These are phyloP conservation scores for Mungos mungo DNA, from an alignment of 2,113 vertebrate genomes.

Conservation along the genomic window DNA sequence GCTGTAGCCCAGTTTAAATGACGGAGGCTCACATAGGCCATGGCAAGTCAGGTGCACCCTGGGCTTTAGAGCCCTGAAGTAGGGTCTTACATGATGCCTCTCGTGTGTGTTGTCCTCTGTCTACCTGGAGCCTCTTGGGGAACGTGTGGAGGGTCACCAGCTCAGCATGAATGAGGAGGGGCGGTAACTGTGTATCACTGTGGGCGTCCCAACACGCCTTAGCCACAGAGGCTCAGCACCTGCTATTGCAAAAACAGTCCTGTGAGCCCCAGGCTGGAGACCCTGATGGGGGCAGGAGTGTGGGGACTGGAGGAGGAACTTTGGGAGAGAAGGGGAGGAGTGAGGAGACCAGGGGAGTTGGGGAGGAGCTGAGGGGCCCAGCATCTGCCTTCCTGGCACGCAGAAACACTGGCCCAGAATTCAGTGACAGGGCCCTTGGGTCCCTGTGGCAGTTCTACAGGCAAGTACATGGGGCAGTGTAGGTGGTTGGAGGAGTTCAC, in stretches of 20 bases:
- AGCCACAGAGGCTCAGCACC: not conserved
- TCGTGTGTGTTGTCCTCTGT: not conserved
- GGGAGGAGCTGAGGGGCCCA: too few species aligned
- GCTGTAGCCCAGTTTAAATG: not conserved
- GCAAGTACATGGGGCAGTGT: fast-evolving
- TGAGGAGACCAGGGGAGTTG: fast-evolving
- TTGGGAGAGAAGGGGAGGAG: too few species aligned
- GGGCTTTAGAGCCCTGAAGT: not conserved
- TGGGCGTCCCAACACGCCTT: not conserved
- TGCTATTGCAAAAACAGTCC: not conserved
- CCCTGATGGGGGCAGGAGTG: not conserved
- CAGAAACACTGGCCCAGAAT: too few species aligned
- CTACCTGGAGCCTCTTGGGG: not conserved
- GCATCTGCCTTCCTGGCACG: fast-evolving
- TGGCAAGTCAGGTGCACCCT: too few species aligned
- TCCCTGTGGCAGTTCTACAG: not conserved
- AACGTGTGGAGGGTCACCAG: not conserved
- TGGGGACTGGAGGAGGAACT: not conserved
- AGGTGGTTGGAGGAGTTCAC: not conserved
- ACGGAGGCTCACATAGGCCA: not conserved
- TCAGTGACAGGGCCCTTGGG: too few species aligned
- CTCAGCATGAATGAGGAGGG: not conserved
- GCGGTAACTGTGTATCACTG: not conserved
- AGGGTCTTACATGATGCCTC: not conserved
- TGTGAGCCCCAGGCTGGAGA: not conserved